Evolutionary conservation across 1,140 invertebrate genomes (phyloP), one percentile per base, ranked within the genome.

Genomic region (Diorhabda elongata): DNA sequence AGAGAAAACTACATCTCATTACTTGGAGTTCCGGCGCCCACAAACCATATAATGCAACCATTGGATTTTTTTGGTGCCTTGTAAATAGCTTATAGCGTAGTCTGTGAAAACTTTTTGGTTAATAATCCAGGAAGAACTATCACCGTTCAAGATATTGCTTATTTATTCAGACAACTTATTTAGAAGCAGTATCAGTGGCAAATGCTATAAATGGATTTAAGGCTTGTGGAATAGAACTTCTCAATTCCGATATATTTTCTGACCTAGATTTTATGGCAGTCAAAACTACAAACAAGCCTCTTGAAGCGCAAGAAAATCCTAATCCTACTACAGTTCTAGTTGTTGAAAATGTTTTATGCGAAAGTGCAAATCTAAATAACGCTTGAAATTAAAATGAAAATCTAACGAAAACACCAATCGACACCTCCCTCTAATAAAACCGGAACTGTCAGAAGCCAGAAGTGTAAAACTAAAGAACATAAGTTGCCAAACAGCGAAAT

Each of bases 1-100:
- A 76, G 72, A 74, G 67, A 82, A 64, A 72, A 75, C 68, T 76
- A 78, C 45, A 79, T 83, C 57, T 65, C 77, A 56, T 47, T 82
- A 64, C 57, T 83, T 43, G 74, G 73, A 45, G 72, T 83, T 63
- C 79, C 80, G 58, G 79, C 78, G 3, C 79, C 82, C 71, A 76
- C 73, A 52, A 77, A 74, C 56, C 79, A 82, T 67, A 75, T 69
- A 66, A 58, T 82, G 4, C 81, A 82, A 66, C 81, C 80, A 8
- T 71, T 81, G 5, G 79, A 81, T 74, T 75, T 82, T 56, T 83
- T 73, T 76, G 74, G 75, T 4, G 74, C 82, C 58, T 76, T 84
- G 6, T 83, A 84, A 73, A 78, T 60, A 61, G 64, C 45, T 4
- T 71, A 66, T 71, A 44, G 73, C 69, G 26, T 69, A 71, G 58